Conservation (phyloP, 2,888 invertebrate species). For the Meghimatium bilineatum region DNA sequence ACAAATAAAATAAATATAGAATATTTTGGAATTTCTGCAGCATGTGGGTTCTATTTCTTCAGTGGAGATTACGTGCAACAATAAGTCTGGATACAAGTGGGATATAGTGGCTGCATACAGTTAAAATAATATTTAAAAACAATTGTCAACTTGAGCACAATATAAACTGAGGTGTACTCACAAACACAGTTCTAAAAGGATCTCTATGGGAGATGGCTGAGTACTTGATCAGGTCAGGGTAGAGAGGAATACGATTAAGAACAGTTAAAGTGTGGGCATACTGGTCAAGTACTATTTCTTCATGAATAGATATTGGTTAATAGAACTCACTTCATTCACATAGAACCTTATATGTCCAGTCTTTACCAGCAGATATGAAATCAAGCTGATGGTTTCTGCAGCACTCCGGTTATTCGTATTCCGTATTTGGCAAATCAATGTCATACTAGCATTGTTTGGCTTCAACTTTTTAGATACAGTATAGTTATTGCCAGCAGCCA, state of each 20-base stretch:
- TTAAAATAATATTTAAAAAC: background rate
- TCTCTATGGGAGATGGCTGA: slow-evolving; percentile 32
- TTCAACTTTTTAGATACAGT: no score
- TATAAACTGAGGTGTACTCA: slow-evolving; percentile 26
- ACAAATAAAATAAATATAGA: no score
- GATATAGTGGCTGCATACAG: background rate
- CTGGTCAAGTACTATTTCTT: background rate
- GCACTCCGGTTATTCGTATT: no score
- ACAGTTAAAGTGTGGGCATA: background rate
- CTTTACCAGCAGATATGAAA: no score
- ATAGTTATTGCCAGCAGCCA: no score
- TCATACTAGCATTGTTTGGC: no score
- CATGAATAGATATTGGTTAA: no score
- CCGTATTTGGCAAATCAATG: no score
- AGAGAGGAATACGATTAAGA: background rate
- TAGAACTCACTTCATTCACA: no score
- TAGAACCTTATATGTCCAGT: no score
- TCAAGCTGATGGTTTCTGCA: no score
- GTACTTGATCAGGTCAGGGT: slow-evolving; percentile 18
- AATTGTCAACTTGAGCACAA: background rate
- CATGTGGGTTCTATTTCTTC: background rate
- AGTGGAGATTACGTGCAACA: background rate
- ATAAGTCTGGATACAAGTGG: background rate
- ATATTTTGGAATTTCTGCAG: no score
- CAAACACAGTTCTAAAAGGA: slow-evolving; percentile 40